phyloP scores from a whole-genome alignment of 2,888 invertebrate genomes.

The Eristalis arbustorum region DNA sequence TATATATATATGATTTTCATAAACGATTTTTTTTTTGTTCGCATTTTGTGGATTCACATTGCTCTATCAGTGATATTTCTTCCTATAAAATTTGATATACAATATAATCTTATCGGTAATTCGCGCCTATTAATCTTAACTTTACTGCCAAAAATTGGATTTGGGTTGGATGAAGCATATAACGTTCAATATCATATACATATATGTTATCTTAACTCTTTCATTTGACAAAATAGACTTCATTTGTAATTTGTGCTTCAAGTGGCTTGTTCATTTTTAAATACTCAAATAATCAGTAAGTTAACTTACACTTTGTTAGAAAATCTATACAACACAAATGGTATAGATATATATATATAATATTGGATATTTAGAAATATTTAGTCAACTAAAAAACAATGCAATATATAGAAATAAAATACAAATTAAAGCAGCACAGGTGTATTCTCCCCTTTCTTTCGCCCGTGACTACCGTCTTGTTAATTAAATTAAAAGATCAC shows the following conservation, averaged over 20 bases:
- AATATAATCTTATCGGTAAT: not conserved
- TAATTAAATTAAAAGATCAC: conserved; percentile 34
- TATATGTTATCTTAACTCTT: not conserved
- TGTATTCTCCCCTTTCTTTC: not conserved
- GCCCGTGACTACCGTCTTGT: not conserved
- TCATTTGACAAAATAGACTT: not conserved
- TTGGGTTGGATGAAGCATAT: not conserved
- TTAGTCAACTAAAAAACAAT: not conserved
- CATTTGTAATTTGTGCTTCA: not conserved
- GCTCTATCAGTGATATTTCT: not conserved
- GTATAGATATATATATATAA: no score
- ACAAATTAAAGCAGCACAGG: not conserved
- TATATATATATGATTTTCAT: not conserved
- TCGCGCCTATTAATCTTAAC: not conserved
- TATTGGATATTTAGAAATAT: not conserved
- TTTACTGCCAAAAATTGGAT: not conserved
- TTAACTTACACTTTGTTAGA: not conserved
- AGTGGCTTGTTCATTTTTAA: not conserved
- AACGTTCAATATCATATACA: not conserved
- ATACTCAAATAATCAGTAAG: not conserved
- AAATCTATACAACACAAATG: no score
- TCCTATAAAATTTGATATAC: not conserved
- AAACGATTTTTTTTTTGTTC: not conserved
- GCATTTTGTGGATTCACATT: not conserved
- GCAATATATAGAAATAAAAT: not conserved